Evolutionary conservation across 2,888 invertebrate genomes (phyloP).

Genomic region (Tillus elongatus): DNA sequence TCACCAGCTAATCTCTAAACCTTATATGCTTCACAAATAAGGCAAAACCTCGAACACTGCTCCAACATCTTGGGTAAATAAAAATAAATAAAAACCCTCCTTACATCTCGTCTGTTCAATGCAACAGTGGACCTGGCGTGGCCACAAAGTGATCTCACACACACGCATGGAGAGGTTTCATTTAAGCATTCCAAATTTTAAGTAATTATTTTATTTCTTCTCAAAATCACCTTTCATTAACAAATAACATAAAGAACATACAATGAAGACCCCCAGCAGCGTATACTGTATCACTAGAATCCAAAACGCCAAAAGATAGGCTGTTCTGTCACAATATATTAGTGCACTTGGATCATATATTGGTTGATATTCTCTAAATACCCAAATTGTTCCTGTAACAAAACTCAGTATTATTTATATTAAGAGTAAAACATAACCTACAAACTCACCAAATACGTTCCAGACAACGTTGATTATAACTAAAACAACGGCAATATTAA

Average conservation of each 20-base stretch:
- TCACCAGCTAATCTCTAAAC: no score
- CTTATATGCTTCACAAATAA: no score
- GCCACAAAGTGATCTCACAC: no score
- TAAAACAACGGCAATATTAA: constrained; percentile 24
- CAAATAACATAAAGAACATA: constrained; percentile 33
- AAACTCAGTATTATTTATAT: not conserved
- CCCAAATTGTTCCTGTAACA: not conserved
- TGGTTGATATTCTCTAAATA: constrained; percentile 3
- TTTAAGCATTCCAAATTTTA: no score
- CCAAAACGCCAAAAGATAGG: constrained; percentile 36
- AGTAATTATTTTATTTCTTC: no score
- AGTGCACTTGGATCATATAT: not conserved
- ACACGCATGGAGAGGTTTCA: no score
- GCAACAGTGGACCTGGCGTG: no score
- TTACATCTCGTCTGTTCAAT: no score
- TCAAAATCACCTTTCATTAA: constrained; percentile 33
- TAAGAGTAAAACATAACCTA: constrained; percentile 4
- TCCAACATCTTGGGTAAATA: no score
- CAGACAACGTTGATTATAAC: constrained; percentile 25
- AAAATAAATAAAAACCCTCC: no score
- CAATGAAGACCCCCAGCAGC: constrained; percentile 29
- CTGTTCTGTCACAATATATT: constrained; percentile 31
- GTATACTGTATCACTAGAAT: constrained; percentile 34
- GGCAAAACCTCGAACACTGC: no score
- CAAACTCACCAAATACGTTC: constrained; percentile 29